phyloP scores from a whole-genome alignment of 1,140 invertebrate species.

The Sycophaga agraensis region DNA sequence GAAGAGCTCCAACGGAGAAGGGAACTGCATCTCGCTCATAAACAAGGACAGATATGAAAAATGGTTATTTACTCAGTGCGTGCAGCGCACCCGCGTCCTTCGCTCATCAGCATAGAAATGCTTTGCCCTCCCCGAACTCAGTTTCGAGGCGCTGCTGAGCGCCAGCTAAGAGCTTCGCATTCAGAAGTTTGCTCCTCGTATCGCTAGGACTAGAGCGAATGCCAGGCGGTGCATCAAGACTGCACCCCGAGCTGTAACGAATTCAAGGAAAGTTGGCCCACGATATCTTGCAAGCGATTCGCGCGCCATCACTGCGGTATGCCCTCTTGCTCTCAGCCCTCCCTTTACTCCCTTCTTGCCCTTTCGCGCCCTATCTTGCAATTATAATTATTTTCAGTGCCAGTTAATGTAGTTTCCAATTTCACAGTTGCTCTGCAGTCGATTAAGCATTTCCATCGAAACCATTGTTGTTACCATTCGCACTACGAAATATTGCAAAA shows the following conservation, averaged over 20 bases:
- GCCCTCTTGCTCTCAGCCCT: background rate
- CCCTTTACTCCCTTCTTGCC: background rate
- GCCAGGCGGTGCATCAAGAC: conserved; percentile 20
- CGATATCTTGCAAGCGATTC: conserved; percentile 19
- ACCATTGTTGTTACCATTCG: no score
- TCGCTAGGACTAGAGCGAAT: conserved; percentile 16
- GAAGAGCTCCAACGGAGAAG: no score
- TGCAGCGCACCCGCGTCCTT: no score
- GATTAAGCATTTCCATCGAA: no score
- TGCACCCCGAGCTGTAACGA: conserved; percentile 18
- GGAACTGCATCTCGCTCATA: no score
- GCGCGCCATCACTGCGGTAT: background rate
- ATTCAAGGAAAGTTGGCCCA: conserved; percentile 19
- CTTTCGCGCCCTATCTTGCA: background rate
- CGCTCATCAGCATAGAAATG: conserved; percentile 9
- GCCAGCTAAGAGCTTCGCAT: background rate
- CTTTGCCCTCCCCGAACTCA: conserved; percentile 1
- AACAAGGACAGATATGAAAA: background rate
- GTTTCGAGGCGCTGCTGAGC: background rate
- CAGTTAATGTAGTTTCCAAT: no score
- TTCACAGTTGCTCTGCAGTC: no score
- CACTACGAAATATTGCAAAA: no score
- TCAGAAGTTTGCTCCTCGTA: background rate
- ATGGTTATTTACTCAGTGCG: conserved; percentile 5
- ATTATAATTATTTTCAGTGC: no score